Evolutionary conservation across 2,888 invertebrate genomes (phyloP).

Genomic region (Dioctria linearis): DNA sequence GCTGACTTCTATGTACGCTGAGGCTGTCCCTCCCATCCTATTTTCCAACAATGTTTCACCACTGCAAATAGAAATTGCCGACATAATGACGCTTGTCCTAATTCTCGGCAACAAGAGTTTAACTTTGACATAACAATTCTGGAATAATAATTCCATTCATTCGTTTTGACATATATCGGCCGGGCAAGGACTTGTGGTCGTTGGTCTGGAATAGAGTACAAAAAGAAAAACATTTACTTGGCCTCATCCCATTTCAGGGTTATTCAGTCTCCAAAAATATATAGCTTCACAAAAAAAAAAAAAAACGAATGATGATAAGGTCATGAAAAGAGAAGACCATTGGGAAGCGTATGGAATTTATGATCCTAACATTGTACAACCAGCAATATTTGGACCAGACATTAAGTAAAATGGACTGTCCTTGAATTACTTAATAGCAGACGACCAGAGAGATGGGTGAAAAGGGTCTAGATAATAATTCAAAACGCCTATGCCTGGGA

Average conservation of each 20-base stretch:
- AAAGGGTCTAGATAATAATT: conserved; percentile 15
- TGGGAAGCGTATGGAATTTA: no score
- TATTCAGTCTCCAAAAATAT: background rate
- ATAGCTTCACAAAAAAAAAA: background rate
- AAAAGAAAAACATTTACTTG: background rate
- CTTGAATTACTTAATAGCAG: conserved; percentile 16
- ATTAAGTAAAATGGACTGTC: conserved; percentile 18
- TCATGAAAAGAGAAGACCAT: no score
- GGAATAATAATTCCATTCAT: conserved; percentile 46
- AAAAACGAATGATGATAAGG: background rate
- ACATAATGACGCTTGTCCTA: conserved; percentile 51
- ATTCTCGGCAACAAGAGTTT: conserved; percentile 40
- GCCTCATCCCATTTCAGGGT: background rate
- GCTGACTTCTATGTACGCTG: no score
- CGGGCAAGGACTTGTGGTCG: background rate
- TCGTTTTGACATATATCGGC: conserved; percentile 32
- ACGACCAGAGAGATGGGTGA: background rate
- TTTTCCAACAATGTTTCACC: background rate
- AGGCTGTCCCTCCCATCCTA: no score
- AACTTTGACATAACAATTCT: conserved; percentile 41
- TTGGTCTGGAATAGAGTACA: background rate
- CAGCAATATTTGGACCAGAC: conserved; percentile 12
- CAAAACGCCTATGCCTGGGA: background rate
- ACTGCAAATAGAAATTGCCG: conserved; percentile 33
- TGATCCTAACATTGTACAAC: no score